Base-by-base conservation (phyloP, 2,797 vertebrate species). In the Pampus argenteus region DNA sequence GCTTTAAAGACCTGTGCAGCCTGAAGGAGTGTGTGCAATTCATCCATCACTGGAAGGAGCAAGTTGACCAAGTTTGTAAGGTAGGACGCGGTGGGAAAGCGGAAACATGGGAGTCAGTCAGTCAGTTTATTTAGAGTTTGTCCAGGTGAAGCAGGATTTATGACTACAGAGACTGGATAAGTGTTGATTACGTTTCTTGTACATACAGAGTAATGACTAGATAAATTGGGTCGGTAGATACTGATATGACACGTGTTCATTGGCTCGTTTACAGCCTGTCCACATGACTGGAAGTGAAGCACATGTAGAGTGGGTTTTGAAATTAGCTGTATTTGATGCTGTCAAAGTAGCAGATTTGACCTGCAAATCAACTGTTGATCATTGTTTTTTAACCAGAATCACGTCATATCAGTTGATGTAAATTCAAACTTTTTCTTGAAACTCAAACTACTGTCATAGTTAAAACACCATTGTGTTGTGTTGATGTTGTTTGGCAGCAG, bases 1-100 rank as follows among this genome's bases (percentile, higher is more conserved):
- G 83, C 71, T 75, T 95, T 73, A 92, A 79, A 61, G 88, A 94
- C 2, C 89, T 95, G 6, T 88, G 91, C 54, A 95, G 89, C 74
- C 88, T 95, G 65, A 89, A 95, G 66, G 93, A 95, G 81, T 95
- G 94, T 64, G 87, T 95, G 28, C 72, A 83, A 61, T 95, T 95
- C 85, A 93, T 95, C 66, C 76, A 92, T 4, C 79, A 85, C 83
- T 95, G 94, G 94, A 95, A 94, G 73, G 71, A 91, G 52, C 92
- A 95, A 47, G 94, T 95, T 84, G 93, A 90, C 57, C 82, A 88
- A 76, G 91, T 95, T 26, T 94, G 93, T 70, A 94, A 92, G 93
- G 94, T 95, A 85, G 52, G 65, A 34, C n/a, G 11, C 13, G 34
- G 34, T 36, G 5, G 4, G 36, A 18, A 23, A 45, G 42, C 47